Evolutionary conservation across 2,113 vertebrate species (phyloP), one percentile per base, ranked within the genome.

Genomic region (pig (Sus scrofa)): DNA sequence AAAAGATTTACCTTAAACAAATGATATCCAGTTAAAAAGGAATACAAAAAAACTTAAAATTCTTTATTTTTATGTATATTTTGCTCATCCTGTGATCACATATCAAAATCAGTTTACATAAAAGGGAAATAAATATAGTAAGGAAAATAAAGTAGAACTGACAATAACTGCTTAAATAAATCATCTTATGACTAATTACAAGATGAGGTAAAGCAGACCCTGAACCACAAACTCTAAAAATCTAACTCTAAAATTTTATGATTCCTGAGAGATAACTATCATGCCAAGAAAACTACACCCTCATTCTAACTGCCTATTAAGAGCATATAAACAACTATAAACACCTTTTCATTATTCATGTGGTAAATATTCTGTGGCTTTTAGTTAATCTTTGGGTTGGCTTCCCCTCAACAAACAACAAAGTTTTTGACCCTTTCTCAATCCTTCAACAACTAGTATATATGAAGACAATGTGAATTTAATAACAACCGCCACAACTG

Each of bases 1-100:
- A 85, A 96, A 95, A 89, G 27, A 92, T 73, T 60, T 93, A 83
- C 71, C 77, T 94, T 95, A 95, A 89, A 67, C 22, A 89, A 94
- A 26, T 56, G 91, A 93, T 52, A 81, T 73, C 56, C 52, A 96
- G 52, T 78, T 93, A 78, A 87, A 81, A 81, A 81, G 14, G 3
- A 95, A 75, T 16, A 84, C 4, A 37, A 91, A 97, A 78, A 74
- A 26, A 60, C 75, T 89, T 86, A 82, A 89, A 97, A 92, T 86
- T 20, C 24, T 54, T 88, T 84, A 89, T 27, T 89, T 89, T 94
- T 83, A 96, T 30, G 7, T 63, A 71, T 78, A 65, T 91, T 96
- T 93, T 88, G 44, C 63, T 91, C 39, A 86, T 63, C 13, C 44
- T 39, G 62, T 91, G 30, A 91, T 56, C 50, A 96, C 74, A 7